Base-by-base conservation (phyloP, 2,888 invertebrate genomes). In the Apantesis nais region DNA sequence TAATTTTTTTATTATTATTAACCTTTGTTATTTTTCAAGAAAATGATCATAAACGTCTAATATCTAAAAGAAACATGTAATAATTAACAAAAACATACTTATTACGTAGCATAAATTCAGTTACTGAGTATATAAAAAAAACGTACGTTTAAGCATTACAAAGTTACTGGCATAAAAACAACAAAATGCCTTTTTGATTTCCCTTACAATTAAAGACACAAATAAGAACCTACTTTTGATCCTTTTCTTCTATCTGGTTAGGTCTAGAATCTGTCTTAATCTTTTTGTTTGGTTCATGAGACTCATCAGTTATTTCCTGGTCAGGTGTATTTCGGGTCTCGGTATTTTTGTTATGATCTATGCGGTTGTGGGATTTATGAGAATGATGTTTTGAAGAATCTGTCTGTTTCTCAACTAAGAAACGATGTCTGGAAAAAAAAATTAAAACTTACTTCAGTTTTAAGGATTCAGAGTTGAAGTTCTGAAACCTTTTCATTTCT, bases 401-500 rank as follows among this genome's bases (percentile, higher is more conserved):
- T 3, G 52, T n/a, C 8, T 55, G 37, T 52, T 55, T 55, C 37
- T 66, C 52, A 14, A 66, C 25, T 52, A 37, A 34, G 16, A 66
- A 66, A 55, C 55, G 65, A 7, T 52, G 52, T 52, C 65, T 66
- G 52, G 8, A 52, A 2, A 55, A 66, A 62, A 39, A 22, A 22
- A 11, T 22, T n/a, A 3, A 55, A 55, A 14, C 55, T 14, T 25
- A 25, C 25, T 2, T 25, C n/a, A n/a, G n/a, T n/a, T n/a, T n/a
- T n/a, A n/a, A n/a, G n/a, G n/a, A n/a, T n/a, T n/a, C n/a, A n/a
- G n/a, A n/a, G n/a, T n/a, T n/a, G n/a, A n/a, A n/a, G n/a, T n/a
- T n/a, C n/a, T n/a, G n/a, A n/a, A n/a, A n/a, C n/a, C n/a, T n/a
- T n/a, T n/a, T n/a, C n/a, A n/a, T n/a, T n/a, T n/a, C n/a, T n/a